phyloP scores from a whole-genome alignment of 2,888 invertebrate species.

The Zygogramma bicolorata region DNA sequence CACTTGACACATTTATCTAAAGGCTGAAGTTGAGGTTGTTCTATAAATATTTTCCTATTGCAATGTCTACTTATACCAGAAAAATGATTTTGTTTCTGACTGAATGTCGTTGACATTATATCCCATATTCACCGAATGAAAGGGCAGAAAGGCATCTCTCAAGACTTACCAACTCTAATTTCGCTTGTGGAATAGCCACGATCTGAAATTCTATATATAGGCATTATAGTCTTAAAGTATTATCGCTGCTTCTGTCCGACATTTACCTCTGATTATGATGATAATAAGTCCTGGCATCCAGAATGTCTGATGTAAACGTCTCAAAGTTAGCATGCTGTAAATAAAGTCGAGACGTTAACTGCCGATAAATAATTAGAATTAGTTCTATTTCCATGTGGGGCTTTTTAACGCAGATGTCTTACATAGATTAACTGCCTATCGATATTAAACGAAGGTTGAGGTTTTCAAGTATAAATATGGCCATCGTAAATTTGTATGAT shows the following conservation, averaged over 20 bases:
- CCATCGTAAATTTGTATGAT: slow-evolving; percentile 50
- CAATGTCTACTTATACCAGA: too few species aligned
- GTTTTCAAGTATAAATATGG: slow-evolving; percentile 44
- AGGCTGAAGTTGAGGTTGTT: too few species aligned
- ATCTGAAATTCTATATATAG: neutral
- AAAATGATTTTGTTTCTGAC: too few species aligned
- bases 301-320: slow-evolving; percentile 11
- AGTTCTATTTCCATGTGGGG: slow-evolving; percentile 57
- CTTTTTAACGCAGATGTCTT: slow-evolving; percentile 56
- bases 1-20: too few species aligned
- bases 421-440: slow-evolving; percentile 56
- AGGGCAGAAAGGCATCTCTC: too few species aligned
- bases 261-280: neutral
- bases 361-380: slow-evolving; percentile 51
- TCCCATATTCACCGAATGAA: too few species aligned
- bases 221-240: neutral
- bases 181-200: neutral
- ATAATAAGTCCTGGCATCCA: neutral
- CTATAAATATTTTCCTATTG: too few species aligned
- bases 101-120: too few species aligned
- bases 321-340: slow-evolving; percentile 49
- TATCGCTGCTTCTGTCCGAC: neutral
- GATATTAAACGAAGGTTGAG: slow-evolving; percentile 54
- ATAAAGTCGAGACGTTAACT: slow-evolving; percentile 46
- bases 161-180: neutral